These are phyloP conservation scores for Pseudopipra pipra DNA, from an alignment of 2,113 vertebrate species.

Conservation along the genomic window DNA sequence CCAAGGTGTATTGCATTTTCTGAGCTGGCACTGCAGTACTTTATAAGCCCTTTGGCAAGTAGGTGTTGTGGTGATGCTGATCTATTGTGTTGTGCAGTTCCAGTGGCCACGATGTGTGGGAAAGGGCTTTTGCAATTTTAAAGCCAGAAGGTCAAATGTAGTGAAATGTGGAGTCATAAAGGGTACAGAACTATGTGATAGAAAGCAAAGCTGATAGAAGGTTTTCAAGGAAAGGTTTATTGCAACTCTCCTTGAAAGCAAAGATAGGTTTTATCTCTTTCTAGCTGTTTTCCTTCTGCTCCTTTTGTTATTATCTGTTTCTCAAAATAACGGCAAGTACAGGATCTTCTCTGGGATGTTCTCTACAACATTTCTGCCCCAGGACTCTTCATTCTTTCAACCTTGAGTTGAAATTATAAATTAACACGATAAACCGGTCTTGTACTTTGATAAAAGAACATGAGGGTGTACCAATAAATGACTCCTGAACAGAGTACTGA, in stretches of 20 bases:
- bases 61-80: background rate
- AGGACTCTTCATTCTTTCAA: background rate
- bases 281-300: background rate
- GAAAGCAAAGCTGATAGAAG: background rate
- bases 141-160: background rate
- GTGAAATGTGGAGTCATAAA: background rate
- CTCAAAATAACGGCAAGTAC: conserved; percentile 22
- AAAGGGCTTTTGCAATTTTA: background rate
- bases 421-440: background rate
- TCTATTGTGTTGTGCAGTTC: background rate
- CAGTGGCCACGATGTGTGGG: background rate
- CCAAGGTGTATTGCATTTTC: background rate
- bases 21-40: background rate
- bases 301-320: background rate
- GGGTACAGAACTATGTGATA: background rate
- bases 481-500: background rate
- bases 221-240: background rate
- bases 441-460: background rate
- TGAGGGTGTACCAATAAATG: background rate
- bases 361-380: background rate
- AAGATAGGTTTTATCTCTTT: background rate
- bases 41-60: background rate
- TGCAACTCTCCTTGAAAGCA: background rate
- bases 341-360: background rate
- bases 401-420: conserved; percentile 12